Evolutionary conservation across 2,113 vertebrate species (phyloP), one percentile per base, ranked within the genome.

Genomic region (Arenaria interpres): DNA sequence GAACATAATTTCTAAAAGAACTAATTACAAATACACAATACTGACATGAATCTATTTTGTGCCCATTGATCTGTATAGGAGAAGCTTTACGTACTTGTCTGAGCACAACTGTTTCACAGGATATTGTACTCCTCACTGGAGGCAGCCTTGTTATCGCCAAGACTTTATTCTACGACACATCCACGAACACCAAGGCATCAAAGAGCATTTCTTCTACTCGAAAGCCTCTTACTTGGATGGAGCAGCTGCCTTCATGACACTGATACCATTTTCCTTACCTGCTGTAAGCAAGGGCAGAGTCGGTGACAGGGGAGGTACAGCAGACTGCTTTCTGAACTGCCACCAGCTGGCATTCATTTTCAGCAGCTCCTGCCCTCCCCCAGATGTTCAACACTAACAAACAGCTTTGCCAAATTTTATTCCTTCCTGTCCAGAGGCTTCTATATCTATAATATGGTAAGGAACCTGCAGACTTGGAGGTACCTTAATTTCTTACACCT

Each of bases 111-210:
- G 0, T 59, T 64, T 67, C 67, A 78, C 10, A 39, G 32, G 51
- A 43, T n/a, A 39, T 19, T 22, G 48, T 45, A 39, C 11, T 85
- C 19, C 25, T 64, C 4, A 5, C 56, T 56, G 37, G n/a, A 92
- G 13, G 7, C n/a, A 50, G 25, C 30, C 73, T 90, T 57, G 39
- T 30, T 48, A 77, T 32, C 0, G 0, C 33, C 74, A 84, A 68
- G 84, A 64, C 12, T 46, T 86, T 81, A 43, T 91, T 88, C 53
- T 85, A 77, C 88, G 72, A 86, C n/a, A 69, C 12, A 67, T 35
- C 27, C 21, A 39, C 25, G 50, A 63, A 25, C 53, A 43, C 4
- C 21, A 72, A 62, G 12, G 25, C 25, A 83, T 25, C 50, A 74
- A 85, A 77, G 32, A 71, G 4, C 14, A 30, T 30, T 71, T 53